phyloP scores from a whole-genome alignment of 2,888 invertebrate genomes.

The Leptinotarsa rubiginosa region DNA sequence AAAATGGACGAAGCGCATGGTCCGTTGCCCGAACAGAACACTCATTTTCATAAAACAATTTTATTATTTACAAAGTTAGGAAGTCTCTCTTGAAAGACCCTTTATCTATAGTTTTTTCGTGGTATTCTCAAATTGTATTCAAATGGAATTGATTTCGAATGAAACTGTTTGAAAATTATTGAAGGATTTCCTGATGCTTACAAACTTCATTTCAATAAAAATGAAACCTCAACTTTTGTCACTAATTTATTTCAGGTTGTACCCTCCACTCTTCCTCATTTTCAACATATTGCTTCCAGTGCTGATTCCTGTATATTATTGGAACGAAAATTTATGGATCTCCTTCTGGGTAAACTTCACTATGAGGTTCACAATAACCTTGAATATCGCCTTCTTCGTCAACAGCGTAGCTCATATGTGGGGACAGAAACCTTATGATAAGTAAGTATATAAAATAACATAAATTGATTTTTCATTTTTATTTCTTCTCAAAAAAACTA shows the following conservation, averaged over 20 bases:
- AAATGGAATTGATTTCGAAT: background rate
- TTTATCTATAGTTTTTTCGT: no score
- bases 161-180: background rate
- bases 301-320: constrained; percentile 82
- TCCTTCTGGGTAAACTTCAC: constrained; percentile 89
- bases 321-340: constrained; percentile 83
- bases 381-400: constrained; percentile 95
- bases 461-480: no score
- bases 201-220: background rate
- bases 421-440: constrained; percentile 93
- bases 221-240: background rate
- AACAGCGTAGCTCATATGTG: constrained; percentile 95
- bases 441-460: constrained; percentile 66
- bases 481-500: no score
- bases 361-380: constrained; percentile 81
- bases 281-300: constrained; percentile 82
- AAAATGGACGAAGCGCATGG: no score
- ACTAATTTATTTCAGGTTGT: constrained; percentile 69
- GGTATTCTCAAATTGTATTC: no score
- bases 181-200: background rate
- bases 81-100: no score
- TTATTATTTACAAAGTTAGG: no score
- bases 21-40: no score
- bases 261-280: constrained; percentile 79
- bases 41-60: no score